Evolutionary conservation across 2,797 vertebrate species (phyloP), one percentile per base, ranked within the genome.

Genomic region (Galaxias olidus): DNA sequence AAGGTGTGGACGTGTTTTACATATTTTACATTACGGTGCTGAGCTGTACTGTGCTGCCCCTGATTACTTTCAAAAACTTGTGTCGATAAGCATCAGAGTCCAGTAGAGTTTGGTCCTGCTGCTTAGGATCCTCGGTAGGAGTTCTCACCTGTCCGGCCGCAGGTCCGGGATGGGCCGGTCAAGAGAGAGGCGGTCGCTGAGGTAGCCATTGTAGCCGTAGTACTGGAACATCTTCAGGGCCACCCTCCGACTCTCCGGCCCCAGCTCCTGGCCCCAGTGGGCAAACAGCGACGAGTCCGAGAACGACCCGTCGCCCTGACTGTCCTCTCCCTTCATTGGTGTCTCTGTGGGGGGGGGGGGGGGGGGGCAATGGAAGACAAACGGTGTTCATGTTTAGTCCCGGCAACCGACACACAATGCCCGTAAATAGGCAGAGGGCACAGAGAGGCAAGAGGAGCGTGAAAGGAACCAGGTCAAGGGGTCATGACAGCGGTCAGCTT

Each of bases 181-280:
- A 44, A 98, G 89, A 0, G 98, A 92, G 68, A 99, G 90, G 45
- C 95, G 96, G 80, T 99, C 96, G 8, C 98, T 99, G 91, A 99
- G 94, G 92, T 98, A 99, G 72, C 95, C 94, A 0, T 99, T 99
- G 88, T 99, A 99, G 73, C 98, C 98, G 0, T 99, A 98, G 87
- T 98, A 98, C 88, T 98, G 97, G 88, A 99, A 99, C 80, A 95
- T 94, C 80, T 97, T 98, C 50, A 98, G 92, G 0, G 98, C 98
- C 17, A 92, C 68, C 1, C 96, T 89, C 14, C 94, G 88, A 65
- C 92, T 93, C 73, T 98, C 96, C 0, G 98, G 93, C 69, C 90
- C 90, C 65, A 99, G 93, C 50, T 98, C 96, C 86, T 95, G 96
- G 72, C 98, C 98, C 98, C 98, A 99, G 86, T 94, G 95, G 72